Conservation (phyloP, 2,113 vertebrate species). For the Lampris incognitus region DNA sequence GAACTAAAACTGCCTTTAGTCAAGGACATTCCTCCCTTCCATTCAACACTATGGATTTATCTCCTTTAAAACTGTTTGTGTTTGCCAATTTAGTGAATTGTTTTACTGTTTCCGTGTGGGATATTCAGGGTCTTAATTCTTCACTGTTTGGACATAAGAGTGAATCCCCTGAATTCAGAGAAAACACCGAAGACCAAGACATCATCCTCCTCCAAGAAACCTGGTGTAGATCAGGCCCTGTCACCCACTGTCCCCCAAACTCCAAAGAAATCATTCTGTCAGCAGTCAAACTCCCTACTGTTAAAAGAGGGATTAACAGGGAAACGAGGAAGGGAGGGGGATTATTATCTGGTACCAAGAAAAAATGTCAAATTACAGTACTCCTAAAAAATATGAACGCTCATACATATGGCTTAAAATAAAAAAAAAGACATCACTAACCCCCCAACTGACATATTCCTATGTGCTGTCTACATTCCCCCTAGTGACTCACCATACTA, state of each 20-base stretch:
- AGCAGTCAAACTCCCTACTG: not conserved
- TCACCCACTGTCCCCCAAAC: not conserved
- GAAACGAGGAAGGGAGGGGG: not conserved
- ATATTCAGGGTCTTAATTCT: conserved; percentile 4
- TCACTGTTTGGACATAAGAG: not conserved
- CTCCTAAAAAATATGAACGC: not conserved
- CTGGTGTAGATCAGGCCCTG: not conserved
- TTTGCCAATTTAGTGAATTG: not conserved
- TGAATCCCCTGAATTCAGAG: not conserved
- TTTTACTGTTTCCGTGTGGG: not conserved
- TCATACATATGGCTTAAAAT: not conserved
- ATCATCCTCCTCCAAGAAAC: conserved; percentile 4
- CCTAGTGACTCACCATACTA: conserved; percentile 2
- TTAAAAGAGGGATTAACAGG: not conserved
- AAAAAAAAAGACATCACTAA: not conserved
- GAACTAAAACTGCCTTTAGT: too few species aligned
- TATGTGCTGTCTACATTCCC: conserved; percentile 2
- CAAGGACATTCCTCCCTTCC: not conserved
- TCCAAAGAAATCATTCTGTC: not conserved
- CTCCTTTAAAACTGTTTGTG: not conserved
- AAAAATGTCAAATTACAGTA: not conserved
- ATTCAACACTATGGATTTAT: not conserved
- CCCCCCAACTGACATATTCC: not conserved
- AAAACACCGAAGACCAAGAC: not conserved
- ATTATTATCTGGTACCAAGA: not conserved